Conservation (phyloP, 1,140 invertebrate genomes). For the Pinna nobilis region DNA sequence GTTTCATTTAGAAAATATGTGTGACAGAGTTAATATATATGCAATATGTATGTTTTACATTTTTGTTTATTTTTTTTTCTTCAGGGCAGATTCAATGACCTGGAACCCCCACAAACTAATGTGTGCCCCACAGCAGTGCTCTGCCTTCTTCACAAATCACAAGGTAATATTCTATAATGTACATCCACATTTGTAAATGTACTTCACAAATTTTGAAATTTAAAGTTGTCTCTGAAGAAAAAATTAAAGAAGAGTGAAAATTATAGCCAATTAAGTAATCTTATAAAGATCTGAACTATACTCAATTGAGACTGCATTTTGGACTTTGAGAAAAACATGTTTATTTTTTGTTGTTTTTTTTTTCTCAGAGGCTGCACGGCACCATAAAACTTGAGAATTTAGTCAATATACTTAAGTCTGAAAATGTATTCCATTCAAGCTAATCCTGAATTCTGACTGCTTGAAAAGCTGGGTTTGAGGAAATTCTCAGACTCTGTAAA, state of each 20-base stretch:
- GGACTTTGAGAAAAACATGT: background rate
- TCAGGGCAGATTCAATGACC: slow-evolving; percentile 94
- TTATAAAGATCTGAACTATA: background rate
- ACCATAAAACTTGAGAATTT: too few species aligned
- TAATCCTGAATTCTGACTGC: too few species aligned
- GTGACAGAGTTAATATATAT: too few species aligned
- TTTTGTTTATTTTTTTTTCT: slow-evolving; percentile 67
- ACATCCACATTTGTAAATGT: too few species aligned
- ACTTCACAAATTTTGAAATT: too few species aligned
- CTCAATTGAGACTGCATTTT: background rate
- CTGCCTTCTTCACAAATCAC: slow-evolving; percentile 96
- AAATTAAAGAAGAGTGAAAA: background rate
- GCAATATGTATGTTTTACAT: too few species aligned
- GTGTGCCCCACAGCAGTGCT: slow-evolving; percentile 96
- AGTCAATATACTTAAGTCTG: too few species aligned
- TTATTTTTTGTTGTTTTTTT: background rate
- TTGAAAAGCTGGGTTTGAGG: too few species aligned
- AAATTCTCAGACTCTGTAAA: too few species aligned
- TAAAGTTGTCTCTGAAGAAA: too few species aligned
- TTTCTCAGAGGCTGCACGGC: slow-evolving; percentile 5
- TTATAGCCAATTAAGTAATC: background rate
- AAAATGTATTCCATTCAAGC: too few species aligned
- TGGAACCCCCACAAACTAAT: slow-evolving; percentile 99
- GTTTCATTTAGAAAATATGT: too few species aligned
- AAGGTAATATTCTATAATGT: slow-evolving; percentile 91